Conservation (phyloP, 2,888 invertebrate species). For the Torymus aiolomorphi region DNA sequence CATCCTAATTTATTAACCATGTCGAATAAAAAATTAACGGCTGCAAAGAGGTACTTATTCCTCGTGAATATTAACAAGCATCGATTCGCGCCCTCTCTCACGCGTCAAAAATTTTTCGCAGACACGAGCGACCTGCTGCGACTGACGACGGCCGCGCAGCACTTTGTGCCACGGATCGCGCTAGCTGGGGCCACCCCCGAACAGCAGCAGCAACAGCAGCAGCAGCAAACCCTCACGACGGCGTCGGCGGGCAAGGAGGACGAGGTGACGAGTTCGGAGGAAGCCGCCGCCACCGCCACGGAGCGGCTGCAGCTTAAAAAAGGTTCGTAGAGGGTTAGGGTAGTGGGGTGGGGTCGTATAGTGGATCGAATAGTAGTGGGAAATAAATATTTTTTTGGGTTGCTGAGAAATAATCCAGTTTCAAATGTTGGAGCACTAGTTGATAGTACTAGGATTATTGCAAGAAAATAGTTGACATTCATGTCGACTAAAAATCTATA, state of each 20-base stretch:
- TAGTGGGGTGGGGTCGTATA: too few species aligned
- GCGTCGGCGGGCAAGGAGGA: conserved; percentile 80
- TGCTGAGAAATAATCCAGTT: too few species aligned
- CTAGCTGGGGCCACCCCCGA: conserved; percentile 56
- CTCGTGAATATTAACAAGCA: conserved; percentile 9
- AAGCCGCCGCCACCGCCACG: conserved; percentile 76
- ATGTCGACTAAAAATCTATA: too few species aligned
- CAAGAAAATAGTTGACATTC: too few species aligned
- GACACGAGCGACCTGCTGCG: conserved; percentile 61
- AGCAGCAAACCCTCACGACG: conserved; percentile 50
- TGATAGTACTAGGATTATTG: too few species aligned
- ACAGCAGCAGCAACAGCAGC: too few species aligned
- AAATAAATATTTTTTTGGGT: too few species aligned
- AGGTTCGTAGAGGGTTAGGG: conserved; percentile 16
- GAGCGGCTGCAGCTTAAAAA: conserved; percentile 49
- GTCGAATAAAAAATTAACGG: too few species aligned
- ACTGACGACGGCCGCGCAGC: conserved; percentile 69
- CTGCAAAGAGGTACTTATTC: too few species aligned
- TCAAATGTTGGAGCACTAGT: too few species aligned
- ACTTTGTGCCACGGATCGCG: conserved; percentile 76
- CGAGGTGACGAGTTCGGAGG: conserved; percentile 86
- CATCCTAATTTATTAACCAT: too few species aligned
- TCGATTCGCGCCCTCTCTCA: conserved; percentile 12
- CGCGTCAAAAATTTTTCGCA: conserved; percentile 37
- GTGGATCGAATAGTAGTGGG: too few species aligned